Evolutionary conservation across 1,140 invertebrate species (phyloP).

Genomic region (Lasioglossum baleicum): DNA sequence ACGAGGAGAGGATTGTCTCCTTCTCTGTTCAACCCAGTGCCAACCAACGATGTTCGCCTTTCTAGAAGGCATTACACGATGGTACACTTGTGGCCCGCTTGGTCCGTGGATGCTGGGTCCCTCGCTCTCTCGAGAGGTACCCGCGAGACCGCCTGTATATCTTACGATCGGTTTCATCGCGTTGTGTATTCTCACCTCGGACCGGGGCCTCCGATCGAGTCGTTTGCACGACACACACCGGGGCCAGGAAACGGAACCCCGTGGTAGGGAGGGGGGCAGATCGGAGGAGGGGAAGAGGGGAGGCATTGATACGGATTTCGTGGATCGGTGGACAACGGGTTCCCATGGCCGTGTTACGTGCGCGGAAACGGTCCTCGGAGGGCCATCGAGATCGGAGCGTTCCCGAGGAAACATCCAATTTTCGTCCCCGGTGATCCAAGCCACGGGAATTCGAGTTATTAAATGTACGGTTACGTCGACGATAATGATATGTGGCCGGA

Average conservation of each 20-base stretch:
- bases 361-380: constrained; percentile 3
- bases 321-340: background rate
- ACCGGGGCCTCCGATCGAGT: background rate
- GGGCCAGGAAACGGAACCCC: too few species aligned
- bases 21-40: constrained; percentile 7
- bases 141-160: constrained; percentile 50
- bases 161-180: constrained; percentile 71
- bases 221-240: background rate
- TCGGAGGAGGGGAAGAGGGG: too few species aligned
- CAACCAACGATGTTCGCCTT: constrained; percentile 45
- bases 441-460: background rate
- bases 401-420: background rate
- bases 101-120: constrained; percentile 56
- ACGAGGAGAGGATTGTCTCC: background rate
- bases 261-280: too few species aligned
- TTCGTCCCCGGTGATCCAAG: background rate
- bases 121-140: constrained; percentile 15
- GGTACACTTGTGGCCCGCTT: constrained; percentile 60
- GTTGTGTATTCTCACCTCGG: constrained; percentile 61
- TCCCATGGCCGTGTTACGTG: background rate
- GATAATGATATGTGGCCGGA: constrained; percentile 16
- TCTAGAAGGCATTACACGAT: constrained; percentile 70
- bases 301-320: background rate
- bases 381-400: background rate
- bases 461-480: constrained; percentile 13